phyloP scores from a whole-genome alignment of 2,797 vertebrate genomes.

The Taeniopygia guttata region DNA sequence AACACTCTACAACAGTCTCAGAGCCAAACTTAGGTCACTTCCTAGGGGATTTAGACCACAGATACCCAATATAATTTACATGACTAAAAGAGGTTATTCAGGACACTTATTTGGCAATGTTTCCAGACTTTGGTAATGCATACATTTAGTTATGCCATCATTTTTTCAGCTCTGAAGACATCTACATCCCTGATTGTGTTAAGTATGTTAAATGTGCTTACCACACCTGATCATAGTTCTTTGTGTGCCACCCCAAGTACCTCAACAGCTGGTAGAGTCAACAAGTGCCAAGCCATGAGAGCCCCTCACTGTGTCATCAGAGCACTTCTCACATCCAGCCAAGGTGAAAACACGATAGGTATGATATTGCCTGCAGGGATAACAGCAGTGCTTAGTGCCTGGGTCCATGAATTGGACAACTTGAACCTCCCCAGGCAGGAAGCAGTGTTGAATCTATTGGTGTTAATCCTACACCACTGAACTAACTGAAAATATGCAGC shows the following conservation, averaged over 20 bases:
- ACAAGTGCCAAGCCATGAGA: neutral
- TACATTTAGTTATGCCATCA: neutral
- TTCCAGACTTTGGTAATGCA: neutral
- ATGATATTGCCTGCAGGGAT: neutral
- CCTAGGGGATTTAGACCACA: neutral
- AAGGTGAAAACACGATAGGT: neutral
- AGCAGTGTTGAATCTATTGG: neutral
- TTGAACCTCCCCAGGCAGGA: neutral
- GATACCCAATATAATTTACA: neutral
- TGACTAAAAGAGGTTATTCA: neutral
- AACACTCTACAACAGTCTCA: neutral
- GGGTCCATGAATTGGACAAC: neutral
- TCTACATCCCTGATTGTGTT: fast-evolving
- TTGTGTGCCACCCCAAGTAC: neutral
- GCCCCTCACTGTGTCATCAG: neutral
- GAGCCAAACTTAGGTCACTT: neutral
- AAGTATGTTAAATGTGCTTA: too few species aligned
- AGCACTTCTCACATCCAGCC: neutral
- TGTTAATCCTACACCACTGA: neutral
- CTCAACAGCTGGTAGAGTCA: neutral
- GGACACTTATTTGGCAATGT: neutral
- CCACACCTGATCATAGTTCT: neutral
- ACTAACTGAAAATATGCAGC: neutral
- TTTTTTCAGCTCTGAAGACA: neutral
- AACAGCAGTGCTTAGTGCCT: neutral